phyloP scores from a whole-genome alignment of 2,113 vertebrate species.

The Nyctibius bracteatus region DNA sequence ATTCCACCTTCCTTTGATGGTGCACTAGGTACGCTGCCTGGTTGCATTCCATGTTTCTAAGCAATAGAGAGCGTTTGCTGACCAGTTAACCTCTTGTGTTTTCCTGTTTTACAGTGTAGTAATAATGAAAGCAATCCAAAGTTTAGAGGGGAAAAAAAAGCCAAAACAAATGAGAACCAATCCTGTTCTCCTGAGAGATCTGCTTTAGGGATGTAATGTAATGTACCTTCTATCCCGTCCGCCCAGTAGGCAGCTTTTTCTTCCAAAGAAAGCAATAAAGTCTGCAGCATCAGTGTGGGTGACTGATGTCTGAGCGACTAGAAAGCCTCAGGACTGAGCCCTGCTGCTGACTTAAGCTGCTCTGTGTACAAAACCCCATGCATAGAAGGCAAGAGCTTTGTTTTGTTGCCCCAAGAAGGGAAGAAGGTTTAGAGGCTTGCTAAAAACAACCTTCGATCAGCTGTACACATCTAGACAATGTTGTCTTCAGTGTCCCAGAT shows the following conservation, averaged over 20 bases:
- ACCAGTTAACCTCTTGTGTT: background rate
- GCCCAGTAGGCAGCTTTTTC: background rate
- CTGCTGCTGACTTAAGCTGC: background rate
- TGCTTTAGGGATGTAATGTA: background rate
- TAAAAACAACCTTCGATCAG: slow-evolving; percentile 1
- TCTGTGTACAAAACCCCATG: background rate
- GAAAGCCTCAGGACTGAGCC: background rate
- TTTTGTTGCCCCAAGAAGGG: slow-evolving; percentile 9
- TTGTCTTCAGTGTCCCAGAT: slow-evolving; percentile 9
- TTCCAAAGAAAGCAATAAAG: slow-evolving; percentile 2
- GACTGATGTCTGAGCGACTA: background rate
- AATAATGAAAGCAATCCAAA: background rate
- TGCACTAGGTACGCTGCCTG: background rate
- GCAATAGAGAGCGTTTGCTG: background rate
- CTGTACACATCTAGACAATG: background rate
- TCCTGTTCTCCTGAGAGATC: background rate
- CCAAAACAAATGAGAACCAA: background rate
- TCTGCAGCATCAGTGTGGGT: background rate
- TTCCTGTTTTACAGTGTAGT: background rate
- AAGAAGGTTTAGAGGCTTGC: slow-evolving; percentile 6
- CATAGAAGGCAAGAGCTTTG: background rate
- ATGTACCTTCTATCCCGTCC: background rate
- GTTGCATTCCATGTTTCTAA: background rate
- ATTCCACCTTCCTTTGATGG: background rate
- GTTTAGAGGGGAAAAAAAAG: background rate